Evolutionary conservation across 2,888 invertebrate species (phyloP).

Genomic region (Harmothoe impar): DNA sequence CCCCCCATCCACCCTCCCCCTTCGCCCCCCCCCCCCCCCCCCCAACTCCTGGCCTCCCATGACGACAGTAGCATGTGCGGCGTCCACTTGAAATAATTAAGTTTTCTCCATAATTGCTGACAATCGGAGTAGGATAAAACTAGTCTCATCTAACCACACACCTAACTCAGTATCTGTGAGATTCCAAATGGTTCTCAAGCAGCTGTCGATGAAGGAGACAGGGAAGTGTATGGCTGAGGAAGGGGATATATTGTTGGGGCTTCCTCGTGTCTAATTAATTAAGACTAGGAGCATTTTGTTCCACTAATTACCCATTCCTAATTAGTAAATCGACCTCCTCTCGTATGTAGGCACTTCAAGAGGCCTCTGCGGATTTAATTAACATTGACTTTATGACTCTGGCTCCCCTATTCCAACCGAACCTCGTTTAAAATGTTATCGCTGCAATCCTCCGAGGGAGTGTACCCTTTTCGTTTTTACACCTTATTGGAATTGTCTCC

Average conservation of each 20-base stretch:
- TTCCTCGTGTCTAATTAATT: slow-evolving; percentile 1
- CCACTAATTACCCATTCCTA: not conserved
- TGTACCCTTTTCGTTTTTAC: not conserved
- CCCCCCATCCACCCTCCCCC: not conserved
- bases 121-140: too few species aligned
- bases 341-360: not conserved
- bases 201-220: too few species aligned
- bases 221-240: not conserved
- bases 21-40: not conserved
- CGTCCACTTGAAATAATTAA: too few species aligned
- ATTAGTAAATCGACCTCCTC: not conserved
- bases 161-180: not conserved
- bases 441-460: not conserved
- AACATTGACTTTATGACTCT: slow-evolving; percentile 16
- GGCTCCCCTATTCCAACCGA: not conserved
- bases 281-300: not conserved
- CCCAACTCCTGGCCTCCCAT: too few species aligned
- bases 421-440: slow-evolving; percentile 3
- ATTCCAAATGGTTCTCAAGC: too few species aligned
- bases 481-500: slow-evolving; percentile 1
- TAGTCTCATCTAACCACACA: too few species aligned
- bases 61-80: too few species aligned
- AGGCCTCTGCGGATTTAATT: not conserved
- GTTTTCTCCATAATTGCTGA: too few species aligned
- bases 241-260: not conserved